Evolutionary conservation across 2,888 invertebrate species (phyloP), one percentile per base, ranked within the genome.

Genomic region (Agrotis exclamationis): DNA sequence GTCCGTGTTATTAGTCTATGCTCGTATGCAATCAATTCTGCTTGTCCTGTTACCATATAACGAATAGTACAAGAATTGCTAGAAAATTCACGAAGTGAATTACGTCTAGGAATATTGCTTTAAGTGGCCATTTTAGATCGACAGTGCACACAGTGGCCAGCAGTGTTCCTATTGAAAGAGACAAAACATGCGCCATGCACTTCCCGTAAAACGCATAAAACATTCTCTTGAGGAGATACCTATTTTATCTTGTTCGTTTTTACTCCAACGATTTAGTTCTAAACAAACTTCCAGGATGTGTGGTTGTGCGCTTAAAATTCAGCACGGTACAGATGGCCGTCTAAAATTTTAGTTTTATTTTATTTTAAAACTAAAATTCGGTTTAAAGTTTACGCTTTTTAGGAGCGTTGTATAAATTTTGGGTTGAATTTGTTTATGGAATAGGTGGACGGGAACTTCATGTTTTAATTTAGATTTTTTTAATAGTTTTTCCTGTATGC

Each of bases 281-380:
- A 91, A 92, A 93, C 92, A 92, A 93, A 94, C 91, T 93, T 91
- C 80, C 82, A 83, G 70, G 87, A 88, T 88, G 86, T 89, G 89
- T 87, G 88, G 89, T 28, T 22, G 62, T 87, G 85, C 83, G 88
- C 89, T 92, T 90, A 87, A 91, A 93, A 93, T 92, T 90, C 89
- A 74, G 86, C 88, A 78, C 90, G 89, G 89, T 86, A 80, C 91
- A 91, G 91, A 87, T 90, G 90, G 90, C 84, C 81, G 83, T 82
- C 79, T 80, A 75, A 88, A 91, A 89, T 91, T 91, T 88, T 86
- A 90, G 90, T 90, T 91, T 88, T 89, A 90, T 90, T 83, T 81
- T 79, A 83, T 79, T 77, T 80, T 65, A 62, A 77, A 87, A 86
- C 87, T 87, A 88, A 89, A 74, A 87, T 84, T 82, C 57, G 70